Evolutionary conservation across 2,888 invertebrate species (phyloP), one percentile per base, ranked within the genome.

Genomic region (Meandrusa payeni): DNA sequence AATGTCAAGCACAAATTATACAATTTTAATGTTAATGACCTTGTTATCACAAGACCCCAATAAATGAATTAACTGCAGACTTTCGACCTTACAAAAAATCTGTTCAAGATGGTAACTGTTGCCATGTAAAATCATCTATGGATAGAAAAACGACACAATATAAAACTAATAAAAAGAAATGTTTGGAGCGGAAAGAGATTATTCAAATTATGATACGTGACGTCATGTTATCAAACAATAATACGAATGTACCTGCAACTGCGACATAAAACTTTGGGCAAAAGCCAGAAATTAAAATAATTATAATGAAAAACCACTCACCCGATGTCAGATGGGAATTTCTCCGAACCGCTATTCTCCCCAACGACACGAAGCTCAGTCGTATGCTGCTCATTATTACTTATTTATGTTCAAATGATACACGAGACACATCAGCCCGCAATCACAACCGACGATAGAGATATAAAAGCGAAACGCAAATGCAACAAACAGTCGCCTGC

Each of bases 301-400:
- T 32, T 47, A 53, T 50, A 53, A 55, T 47, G 56, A 54, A 57
- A 59, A 57, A 62, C 44, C 51, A 72, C 85, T 85, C 55, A 87
- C 87, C 81, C 61, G 83, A 73, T 71, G 77, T 69, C 67, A 78
- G 67, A 48, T 81, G 86, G 54, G 76, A 73, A 71, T 80, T 83
- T 75, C 85, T 80, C 72, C 82, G 73, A 32, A 78, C 79, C 51
- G 85, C 83, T 49, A 86, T 77, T 69, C 82, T 78, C 51, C 86
- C 83, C 63, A 88, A 81, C 51, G 88, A 82, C 48, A 88, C 65
- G 50, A 88, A 76, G 68, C 87, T 83, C 59, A 85, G 73, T 71
- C 87, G 72, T 60, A 86, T 81, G 80, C 85, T 85, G 75, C 81
- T 86, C 88, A 87, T 88, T 72, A 58, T 81, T 64, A 55, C 57